phyloP scores from a whole-genome alignment of 2,797 vertebrate genomes.

The Xyrichtys novacula region DNA sequence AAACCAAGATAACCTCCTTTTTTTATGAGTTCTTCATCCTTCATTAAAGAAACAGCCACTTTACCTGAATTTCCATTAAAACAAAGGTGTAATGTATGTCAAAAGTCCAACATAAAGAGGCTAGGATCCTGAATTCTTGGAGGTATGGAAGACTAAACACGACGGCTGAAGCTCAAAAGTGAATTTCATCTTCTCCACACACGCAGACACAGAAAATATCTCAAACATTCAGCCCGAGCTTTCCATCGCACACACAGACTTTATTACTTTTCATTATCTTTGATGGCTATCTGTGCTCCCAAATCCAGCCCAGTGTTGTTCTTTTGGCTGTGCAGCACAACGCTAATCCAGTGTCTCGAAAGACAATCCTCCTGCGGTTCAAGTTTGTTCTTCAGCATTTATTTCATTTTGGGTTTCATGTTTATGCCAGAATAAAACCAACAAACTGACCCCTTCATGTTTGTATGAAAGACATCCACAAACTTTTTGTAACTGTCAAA shows the following conservation, averaged over 20 bases:
- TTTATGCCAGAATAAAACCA: constrained; percentile 34
- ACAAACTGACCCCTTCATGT: constrained; percentile 9
- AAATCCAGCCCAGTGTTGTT: constrained; percentile 61
- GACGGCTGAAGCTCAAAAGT: constrained; percentile 37
- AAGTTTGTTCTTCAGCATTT: constrained; percentile 36
- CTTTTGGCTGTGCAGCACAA: constrained; percentile 47
- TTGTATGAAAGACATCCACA: constrained; percentile 4
- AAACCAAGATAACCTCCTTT: constrained; percentile 18
- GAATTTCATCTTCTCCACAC: constrained; percentile 47
- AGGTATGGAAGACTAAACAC: constrained; percentile 46
- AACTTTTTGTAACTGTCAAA: constrained; percentile 1
- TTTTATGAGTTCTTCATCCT: constrained; percentile 35
- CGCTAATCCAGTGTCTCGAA: constrained; percentile 47
- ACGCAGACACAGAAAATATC: constrained; percentile 46
- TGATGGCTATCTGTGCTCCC: constrained; percentile 52
- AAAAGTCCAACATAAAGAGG: constrained; percentile 27
- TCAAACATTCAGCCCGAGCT: constrained; percentile 40
- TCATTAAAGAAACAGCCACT: constrained; percentile 29
- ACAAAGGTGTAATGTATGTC: constrained; percentile 36
- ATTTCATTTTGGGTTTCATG: constrained; percentile 52
- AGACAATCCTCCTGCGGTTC: constrained; percentile 49
- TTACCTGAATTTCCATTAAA: constrained; percentile 19
- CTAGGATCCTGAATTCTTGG: constrained; percentile 21
- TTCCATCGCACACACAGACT: constrained; percentile 36
- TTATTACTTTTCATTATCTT: constrained; percentile 70